Base-by-base conservation (phyloP, 1,140 invertebrate genomes). In the Pteromalus puparum region DNA sequence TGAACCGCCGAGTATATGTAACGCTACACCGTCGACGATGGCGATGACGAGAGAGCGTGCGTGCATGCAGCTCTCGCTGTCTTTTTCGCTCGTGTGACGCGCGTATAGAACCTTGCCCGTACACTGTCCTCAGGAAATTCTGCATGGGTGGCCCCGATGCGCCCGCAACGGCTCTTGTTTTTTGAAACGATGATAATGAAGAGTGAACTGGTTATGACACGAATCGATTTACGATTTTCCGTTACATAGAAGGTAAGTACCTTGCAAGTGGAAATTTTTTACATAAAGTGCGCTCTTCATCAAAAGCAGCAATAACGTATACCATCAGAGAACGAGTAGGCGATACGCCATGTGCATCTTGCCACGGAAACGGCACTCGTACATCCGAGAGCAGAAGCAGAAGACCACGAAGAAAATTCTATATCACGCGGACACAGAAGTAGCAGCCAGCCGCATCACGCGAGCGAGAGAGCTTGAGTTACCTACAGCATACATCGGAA, bases 401-500 rank as follows among this genome's bases (percentile, higher is more conserved):
- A 34, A 42, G 18, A 61, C 18, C 53, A 18, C 53, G 38, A 81
- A 75, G 73, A 75, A 75, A 75, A 75, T 21, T 75, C n/a, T 13
- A 48, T 61, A 76, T 76, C 74, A 21, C 42, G 42, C 18, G 28
- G 53, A 21, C 30, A 38, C 30, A 38, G 28, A 30, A 34, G 15
- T 0, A 72, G 48, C 48, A 72, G 13, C 38, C 26, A 28, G 21
- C n/a, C 24, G 79, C 46, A 53, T 80, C 70, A 46, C 21, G 67
- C n/a, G n/a, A n/a, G n/a, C n/a, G n/a, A n/a, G n/a, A 70, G 13
- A 82, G 88, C 83, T 87, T 86, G 81, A 81, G 88, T 90, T 90
- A 90, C 89, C 87, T 88, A 87, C 85, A 28, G 53, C 73, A n/a
- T n/a, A n/a, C n/a, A 78, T 30, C 85, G 76, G 85, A 83, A 65